phyloP scores from a whole-genome alignment of 1,140 invertebrate genomes.

The Scaptomyza pallida region DNA sequence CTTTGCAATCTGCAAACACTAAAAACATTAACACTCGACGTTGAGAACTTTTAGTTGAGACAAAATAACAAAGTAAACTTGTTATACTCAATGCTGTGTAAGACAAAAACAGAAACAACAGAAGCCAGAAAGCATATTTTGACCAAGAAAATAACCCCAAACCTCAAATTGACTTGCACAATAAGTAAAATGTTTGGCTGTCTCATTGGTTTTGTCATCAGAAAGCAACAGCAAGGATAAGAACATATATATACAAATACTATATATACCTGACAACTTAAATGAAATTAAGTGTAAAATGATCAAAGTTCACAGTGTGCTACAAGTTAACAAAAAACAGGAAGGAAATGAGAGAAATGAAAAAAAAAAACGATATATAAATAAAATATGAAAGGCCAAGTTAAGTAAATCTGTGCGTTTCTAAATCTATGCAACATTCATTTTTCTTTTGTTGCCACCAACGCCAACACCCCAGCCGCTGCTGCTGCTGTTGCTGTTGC shows the following conservation, averaged over 20 bases:
- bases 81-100: slow-evolving; percentile 29
- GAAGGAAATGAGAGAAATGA: too few species aligned
- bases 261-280: slow-evolving; percentile 37
- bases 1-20: slow-evolving; percentile 7
- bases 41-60: slow-evolving; percentile 11
- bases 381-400: slow-evolving; percentile 10
- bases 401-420: slow-evolving; percentile 43
- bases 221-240: slow-evolving; percentile 3
- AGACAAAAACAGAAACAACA: slow-evolving; percentile 19
- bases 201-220: slow-evolving; percentile 25
- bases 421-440: slow-evolving; percentile 72
- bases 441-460: slow-evolving; percentile 67
- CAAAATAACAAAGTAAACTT: slow-evolving; percentile 67
- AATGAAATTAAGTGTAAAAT: slow-evolving; percentile 78
- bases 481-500: background rate
- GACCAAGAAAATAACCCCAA: slow-evolving; percentile 12
- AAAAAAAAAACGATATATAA: slow-evolving; percentile 6
- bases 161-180: slow-evolving; percentile 40
- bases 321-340: slow-evolving; percentile 6
- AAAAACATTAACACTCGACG: slow-evolving; percentile 1
- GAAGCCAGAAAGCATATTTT: background rate
- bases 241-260: slow-evolving; percentile 1
- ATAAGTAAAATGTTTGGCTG: slow-evolving; percentile 38
- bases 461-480: too few species aligned
- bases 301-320: slow-evolving; percentile 51